Conservation (phyloP, 2,113 vertebrate genomes). For the Apeltes quadracus region DNA sequence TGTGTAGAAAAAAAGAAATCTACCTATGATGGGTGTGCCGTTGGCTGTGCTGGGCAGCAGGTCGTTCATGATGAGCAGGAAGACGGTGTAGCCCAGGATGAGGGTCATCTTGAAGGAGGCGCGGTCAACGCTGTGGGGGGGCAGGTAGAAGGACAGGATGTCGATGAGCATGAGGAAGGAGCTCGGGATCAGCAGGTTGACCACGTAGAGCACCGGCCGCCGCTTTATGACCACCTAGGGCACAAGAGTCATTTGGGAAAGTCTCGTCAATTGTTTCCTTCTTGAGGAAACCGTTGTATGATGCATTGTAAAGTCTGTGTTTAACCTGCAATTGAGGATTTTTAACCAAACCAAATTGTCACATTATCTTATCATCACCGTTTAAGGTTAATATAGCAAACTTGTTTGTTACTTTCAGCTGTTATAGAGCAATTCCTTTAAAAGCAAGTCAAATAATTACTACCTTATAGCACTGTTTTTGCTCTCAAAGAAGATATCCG, state of each 20-base stretch:
- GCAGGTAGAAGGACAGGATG: conserved; percentile 84
- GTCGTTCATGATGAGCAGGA: conserved; percentile 85
- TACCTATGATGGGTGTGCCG: conserved; percentile 84
- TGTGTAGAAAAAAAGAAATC: not conserved
- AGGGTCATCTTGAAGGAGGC: conserved; percentile 85
- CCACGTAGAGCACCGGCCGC: conserved; percentile 81
- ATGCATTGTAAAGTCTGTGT: not conserved
- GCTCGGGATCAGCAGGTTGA: conserved; percentile 84
- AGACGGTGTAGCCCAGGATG: conserved; percentile 83
- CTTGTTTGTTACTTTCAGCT: not conserved
- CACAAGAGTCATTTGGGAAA: not conserved
- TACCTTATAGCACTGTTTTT: not conserved
- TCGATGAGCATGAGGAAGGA: conserved; percentile 84
- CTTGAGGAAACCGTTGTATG: not conserved
- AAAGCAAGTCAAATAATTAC: not conserved
- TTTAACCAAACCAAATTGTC: not conserved
- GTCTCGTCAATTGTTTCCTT: not conserved
- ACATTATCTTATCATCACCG: not conserved
- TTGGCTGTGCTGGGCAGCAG: conserved; percentile 83
- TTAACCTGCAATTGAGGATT: not conserved
- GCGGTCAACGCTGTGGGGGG: conserved; percentile 81
- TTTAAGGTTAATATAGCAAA: not conserved
- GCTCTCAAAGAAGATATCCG: not conserved
- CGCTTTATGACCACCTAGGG: conserved; percentile 82
- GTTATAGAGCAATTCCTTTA: not conserved